Percentiles rank a stretch among this genome's conserved stretches.
These are phyloP conservation scores for Blera fallax DNA, from an alignment of 2,888 invertebrate genomes.

Conservation along the genomic window DNA sequence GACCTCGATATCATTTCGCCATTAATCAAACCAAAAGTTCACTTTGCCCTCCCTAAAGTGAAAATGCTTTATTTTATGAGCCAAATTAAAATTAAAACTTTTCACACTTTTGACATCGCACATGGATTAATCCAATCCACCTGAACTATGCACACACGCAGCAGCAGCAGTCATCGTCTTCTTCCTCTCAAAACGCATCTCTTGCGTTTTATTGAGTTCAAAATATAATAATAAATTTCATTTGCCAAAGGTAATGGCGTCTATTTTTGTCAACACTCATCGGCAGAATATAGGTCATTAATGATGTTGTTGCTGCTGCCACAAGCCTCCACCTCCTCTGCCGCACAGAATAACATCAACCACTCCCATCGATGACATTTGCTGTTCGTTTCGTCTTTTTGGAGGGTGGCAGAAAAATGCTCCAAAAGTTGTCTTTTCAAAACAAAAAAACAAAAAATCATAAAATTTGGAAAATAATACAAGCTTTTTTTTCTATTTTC, in stretches of 20 bases:
- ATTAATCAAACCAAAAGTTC: slow-evolving; percentile 8
- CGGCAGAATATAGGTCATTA: slow-evolving; percentile 60
- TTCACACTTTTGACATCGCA: slow-evolving; percentile 41
- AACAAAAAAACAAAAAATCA: slow-evolving; percentile 6
- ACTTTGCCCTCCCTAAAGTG: slow-evolving; percentile 3
- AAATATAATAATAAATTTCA: slow-evolving; percentile 52
- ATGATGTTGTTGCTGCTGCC: slow-evolving; percentile 18
- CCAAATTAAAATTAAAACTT: slow-evolving; percentile 37
- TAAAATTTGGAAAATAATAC: slow-evolving; percentile 33
- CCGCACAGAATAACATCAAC: not conserved
- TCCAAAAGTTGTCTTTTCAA: slow-evolving; percentile 13
- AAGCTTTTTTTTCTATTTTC: slow-evolving; percentile 36
- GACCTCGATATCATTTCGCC: not conserved
- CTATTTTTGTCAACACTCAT: slow-evolving; percentile 60
- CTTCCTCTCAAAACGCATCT: not conserved
- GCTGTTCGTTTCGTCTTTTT: not conserved
- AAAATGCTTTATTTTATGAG: slow-evolving; percentile 41
- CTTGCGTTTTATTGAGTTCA: slow-evolving; percentile 11
- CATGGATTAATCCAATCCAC: slow-evolving; percentile 50
- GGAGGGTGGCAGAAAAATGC: slow-evolving; percentile 25
- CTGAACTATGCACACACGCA: slow-evolving; percentile 25
- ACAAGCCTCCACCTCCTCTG: slow-evolving; percentile 13
- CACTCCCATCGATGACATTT: slow-evolving; percentile 52
- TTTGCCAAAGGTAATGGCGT: slow-evolving; percentile 65
- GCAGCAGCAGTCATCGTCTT: no score